Evolutionary conservation across 2,888 invertebrate species (phyloP), one percentile per base, ranked within the genome.

Genomic region (Icerya purchasi): DNA sequence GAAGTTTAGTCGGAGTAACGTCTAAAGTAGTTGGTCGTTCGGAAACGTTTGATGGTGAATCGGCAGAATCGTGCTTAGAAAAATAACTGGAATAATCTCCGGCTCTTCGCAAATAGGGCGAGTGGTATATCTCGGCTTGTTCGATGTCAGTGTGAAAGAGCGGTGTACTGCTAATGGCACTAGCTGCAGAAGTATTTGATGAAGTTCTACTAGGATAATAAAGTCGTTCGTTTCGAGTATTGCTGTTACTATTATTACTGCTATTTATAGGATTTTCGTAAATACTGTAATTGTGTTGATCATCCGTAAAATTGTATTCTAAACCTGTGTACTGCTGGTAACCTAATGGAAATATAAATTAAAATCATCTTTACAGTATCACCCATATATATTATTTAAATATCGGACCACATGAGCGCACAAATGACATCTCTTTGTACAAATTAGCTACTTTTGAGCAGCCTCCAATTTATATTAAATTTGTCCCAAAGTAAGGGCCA

Each of bases 151-250:
- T 21, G 18, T 60, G 56, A 10, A 20, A 3, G 21, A 23, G 56
- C 22, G 52, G 56, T 10, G 1, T 22, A 23, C 8, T 19, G 54
- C 21, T 60, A 23, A 20, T 10, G n/a, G 22, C 54, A n/a, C 23
- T 23, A n/a, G 53, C 36, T 66, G 77, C 78, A 20, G 80, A 81
- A 2, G 86, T 81, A 67, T 85, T 85, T 0, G 87, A 86, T 0
- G 85, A 82, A 0, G 86, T 86, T 60, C 89, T 77, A 65, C 83
- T 78, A 70, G 89, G 90, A 0, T 76, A 71, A 49, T 61, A 59
- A 54, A 59, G 55, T 53, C 61, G 62, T 49, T 61, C 61, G 49
- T 54, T 55, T 21, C 54, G 60, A 2, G 51, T 61, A n/a, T 56
- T 59, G 53, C 58, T 61, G 50, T 52, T 60, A 61, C 69, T 71